Evolutionary conservation across 2,888 invertebrate species (phyloP).

Genomic region (Melanostoma mellinum): DNA sequence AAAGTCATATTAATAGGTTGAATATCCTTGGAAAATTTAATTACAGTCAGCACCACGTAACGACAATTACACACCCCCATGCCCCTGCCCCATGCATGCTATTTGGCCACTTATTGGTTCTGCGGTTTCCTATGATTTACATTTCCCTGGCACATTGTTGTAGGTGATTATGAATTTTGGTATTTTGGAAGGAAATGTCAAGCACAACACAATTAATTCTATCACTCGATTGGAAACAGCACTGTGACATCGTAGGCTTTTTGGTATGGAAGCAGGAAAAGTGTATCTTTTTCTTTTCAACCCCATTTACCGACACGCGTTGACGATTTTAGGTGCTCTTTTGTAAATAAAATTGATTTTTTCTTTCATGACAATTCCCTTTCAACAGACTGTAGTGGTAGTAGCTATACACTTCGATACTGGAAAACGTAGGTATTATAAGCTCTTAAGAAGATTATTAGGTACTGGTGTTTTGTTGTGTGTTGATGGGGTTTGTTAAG

Average conservation of each 20-base stretch:
- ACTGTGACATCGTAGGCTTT: constrained; percentile 10
- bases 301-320: background rate
- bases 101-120: constrained; percentile 27
- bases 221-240: constrained; percentile 25
- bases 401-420: constrained; percentile 19
- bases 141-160: constrained; percentile 17
- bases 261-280: constrained; percentile 34
- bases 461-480: constrained; percentile 28
- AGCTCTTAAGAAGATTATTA: constrained; percentile 50
- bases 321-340: constrained; percentile 1
- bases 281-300: background rate
- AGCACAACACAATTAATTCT: constrained; percentile 51
- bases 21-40: constrained; percentile 1
- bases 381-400: background rate
- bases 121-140: constrained; percentile 38
- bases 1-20: too few relatives aligned
- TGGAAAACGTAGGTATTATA: constrained; percentile 53
- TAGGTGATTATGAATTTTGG: constrained; percentile 29
- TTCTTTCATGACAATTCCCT: background rate
- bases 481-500: constrained; percentile 21
- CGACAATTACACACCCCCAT: constrained; percentile 18
- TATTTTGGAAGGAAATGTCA: constrained; percentile 56
- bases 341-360: constrained; percentile 56
- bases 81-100: constrained; percentile 21
- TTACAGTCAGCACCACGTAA: constrained; percentile 16